Base-by-base conservation (phyloP, 2,113 vertebrate species). In the Chaenocephalus aceratus region DNA sequence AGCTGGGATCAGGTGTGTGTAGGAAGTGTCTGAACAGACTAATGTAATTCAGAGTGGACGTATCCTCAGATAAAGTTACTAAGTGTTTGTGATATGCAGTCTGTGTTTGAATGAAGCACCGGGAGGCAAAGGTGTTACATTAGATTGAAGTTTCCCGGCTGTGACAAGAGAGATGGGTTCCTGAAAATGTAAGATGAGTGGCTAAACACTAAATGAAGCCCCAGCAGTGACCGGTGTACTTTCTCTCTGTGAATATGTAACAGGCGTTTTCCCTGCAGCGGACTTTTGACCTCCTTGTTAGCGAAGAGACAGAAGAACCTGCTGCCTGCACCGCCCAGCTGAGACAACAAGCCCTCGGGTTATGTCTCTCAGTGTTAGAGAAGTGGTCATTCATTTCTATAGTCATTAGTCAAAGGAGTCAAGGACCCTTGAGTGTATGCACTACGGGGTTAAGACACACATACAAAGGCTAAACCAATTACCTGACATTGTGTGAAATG, bases 51-150 rank as follows among this genome's bases (percentile, higher is more conserved):
- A 77, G 56, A 65, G n/a, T 45, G 48, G 78, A 54, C 0, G 48
- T 6, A 21, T 21, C 72, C 46, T 83, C 51, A 71, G 75, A 83
- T 88, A 67, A 76, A 71, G 83, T 82, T 86, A 83, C 74, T 41
- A 63, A 57, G 52, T 66, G 48, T 45, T 68, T 80, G 57, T 65
- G 59, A 75, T 64, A 63, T 83, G 53, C 86, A 88, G 65, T 77
- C 56, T 66, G 66, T 64, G 54, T 81, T 86, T 69, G 60, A 75
- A 83, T 75, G 67, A 79, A 84, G 75, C 80, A 72, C 8, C 57
- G 2, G 2, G 4, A 30, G 65, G 57, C 67, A 78, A 52, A 70
- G 10, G 2, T 65, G 49, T 49, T 73, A 34, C 45, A 46, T 7
- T 52, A 16, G 41, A 41, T 52, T 52, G 56, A 66, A 62, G 58